Conservation (phyloP, 2,113 vertebrate species). For the Vombatus ursinus region DNA sequence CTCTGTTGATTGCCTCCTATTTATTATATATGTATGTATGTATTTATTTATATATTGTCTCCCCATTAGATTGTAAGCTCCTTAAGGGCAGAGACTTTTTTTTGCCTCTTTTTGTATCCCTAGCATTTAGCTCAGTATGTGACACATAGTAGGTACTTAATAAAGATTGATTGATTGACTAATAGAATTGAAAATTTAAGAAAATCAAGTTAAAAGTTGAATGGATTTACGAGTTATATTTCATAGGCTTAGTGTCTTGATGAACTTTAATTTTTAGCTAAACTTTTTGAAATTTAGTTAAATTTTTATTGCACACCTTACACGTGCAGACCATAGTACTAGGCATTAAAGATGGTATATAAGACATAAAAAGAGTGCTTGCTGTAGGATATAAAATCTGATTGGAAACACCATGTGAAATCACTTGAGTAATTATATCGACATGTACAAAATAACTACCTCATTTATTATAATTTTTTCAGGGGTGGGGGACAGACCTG, state of each 20-base stretch:
- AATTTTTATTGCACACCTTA: constrained; percentile 24
- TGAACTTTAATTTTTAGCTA: constrained; percentile 23
- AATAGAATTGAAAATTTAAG: neutral
- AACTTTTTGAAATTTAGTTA: constrained; percentile 30
- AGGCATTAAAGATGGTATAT: constrained; percentile 17
- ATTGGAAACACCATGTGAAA: neutral
- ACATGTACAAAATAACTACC: constrained; percentile 33
- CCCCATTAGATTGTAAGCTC: neutral
- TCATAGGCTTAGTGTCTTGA: neutral
- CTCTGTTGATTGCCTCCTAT: neutral
- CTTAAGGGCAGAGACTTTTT: neutral
- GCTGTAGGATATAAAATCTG: neutral
- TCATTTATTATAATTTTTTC: constrained; percentile 24
- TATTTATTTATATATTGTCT: neutral
- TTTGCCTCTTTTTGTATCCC: neutral
- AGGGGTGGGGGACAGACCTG: neutral
- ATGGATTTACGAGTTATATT: neutral
- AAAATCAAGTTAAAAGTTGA: constrained; percentile 27
- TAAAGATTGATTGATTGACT: neutral
- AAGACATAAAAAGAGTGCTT: neutral
- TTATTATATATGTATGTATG: neutral
- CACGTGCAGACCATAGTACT: neutral
- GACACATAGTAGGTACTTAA: neutral
- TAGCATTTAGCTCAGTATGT: neutral
- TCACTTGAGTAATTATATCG: neutral